Percentiles rank a stretch among this genome's conserved stretches.
phyloP scores from a whole-genome alignment of 2,113 vertebrate species.

The Nothoprocta pentlandii region DNA sequence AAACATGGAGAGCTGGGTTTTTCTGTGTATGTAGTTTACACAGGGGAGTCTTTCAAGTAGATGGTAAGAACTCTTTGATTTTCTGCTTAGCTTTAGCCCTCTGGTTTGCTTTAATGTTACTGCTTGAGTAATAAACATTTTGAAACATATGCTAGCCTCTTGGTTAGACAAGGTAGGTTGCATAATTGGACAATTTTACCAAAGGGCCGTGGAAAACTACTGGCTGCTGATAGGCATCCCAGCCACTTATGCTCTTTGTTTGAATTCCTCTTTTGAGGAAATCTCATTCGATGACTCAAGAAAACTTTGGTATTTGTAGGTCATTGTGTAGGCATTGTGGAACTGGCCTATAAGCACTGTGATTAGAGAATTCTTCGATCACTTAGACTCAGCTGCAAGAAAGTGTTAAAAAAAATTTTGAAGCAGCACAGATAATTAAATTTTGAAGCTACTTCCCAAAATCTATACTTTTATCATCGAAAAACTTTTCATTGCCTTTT shows the following conservation, averaged over 20 bases:
- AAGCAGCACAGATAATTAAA: neutral
- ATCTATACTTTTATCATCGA: neutral
- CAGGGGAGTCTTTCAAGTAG: slow-evolving; percentile 14
- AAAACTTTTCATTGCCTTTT: neutral
- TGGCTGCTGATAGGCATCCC: neutral
- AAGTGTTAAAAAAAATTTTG: neutral
- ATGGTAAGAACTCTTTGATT: slow-evolving; percentile 45
- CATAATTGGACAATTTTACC: too few relatives aligned
- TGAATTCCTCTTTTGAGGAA: neutral
- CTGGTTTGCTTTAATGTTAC: neutral
- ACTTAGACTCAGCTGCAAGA: neutral
- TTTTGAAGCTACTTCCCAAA: neutral
- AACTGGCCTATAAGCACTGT: neutral
- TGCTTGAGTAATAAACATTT: neutral
- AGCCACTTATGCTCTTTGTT: neutral
- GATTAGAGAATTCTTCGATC: neutral
- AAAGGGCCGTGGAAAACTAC: neutral
- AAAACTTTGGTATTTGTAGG: neutral
- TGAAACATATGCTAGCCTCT: neutral
- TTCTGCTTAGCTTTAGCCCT: slow-evolving; percentile 8
- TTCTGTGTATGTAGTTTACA: neutral
- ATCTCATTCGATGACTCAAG: neutral
- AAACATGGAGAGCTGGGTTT: neutral
- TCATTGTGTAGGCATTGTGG: neutral
- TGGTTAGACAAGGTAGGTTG: too few relatives aligned